A percentile compares a stretch with the other conserved stretches of the same genome.
Conservation (phyloP, 2,797 vertebrate genomes). For the Acestrorhynchus altus region DNA sequence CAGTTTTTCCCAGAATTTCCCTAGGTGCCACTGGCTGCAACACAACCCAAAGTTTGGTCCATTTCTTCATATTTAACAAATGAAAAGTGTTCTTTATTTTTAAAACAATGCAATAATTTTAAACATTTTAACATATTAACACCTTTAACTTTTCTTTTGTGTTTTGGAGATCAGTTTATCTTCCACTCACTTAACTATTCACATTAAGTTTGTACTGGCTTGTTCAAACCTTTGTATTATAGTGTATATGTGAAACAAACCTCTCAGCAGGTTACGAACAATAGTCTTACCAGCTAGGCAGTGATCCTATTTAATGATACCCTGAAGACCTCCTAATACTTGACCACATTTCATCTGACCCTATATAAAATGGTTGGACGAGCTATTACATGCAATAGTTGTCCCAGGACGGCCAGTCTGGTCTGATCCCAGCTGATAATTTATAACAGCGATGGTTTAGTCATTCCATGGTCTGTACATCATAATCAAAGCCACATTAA, state of each 20-base stretch:
- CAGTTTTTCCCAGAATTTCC: too few species aligned
- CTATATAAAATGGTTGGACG: slow-evolving; percentile 1
- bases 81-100: too few species aligned
- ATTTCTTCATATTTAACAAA: too few species aligned
- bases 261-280: not conserved
- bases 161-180: too few species aligned
- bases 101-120: too few species aligned
- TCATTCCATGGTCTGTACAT: slow-evolving; percentile 42
- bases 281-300: not conserved
- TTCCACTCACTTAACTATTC: too few species aligned
- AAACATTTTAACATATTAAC: too few species aligned
- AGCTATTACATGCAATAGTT: slow-evolving; percentile 25
- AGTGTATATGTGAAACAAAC: not conserved
- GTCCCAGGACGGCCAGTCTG: slow-evolving; percentile 30
- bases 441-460: slow-evolving; percentile 45
- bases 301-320: not conserved
- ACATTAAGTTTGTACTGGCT: too few species aligned
- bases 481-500: slow-evolving; percentile 56
- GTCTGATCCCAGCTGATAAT: slow-evolving; percentile 41
- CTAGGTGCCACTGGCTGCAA: too few species aligned
- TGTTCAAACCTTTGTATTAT: too few species aligned
- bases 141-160: too few species aligned
- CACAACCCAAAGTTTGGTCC: too few species aligned
- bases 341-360: slow-evolving; percentile 9
- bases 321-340: not conserved